Base-by-base conservation (phyloP, 2,797 vertebrate species). In the Acanthurus leucopareius region DNA sequence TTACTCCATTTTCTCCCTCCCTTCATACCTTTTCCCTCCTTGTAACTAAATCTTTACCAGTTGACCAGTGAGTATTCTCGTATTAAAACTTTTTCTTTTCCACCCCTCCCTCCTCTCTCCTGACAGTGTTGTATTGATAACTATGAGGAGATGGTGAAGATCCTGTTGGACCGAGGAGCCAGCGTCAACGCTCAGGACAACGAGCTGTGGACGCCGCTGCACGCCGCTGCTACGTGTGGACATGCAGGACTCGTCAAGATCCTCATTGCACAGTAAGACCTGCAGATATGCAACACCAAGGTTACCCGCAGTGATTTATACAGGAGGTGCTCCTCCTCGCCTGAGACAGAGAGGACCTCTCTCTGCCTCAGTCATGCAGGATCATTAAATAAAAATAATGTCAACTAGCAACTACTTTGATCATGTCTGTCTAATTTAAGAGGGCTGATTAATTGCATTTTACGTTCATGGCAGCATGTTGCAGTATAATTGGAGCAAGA, bases 61-160 rank as follows among this genome's bases (percentile, higher is more conserved):
- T 64, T 57, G 4, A 47, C n/a, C n/a, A n/a, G 44, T 16, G 51
- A 60, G 11, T 57, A 19, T 56, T 35, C 44, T 5, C 57, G 22
- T 49, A 51, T 60, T 20, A 58, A 48, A 1, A n/a, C 52, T 0
- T 68, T 7, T 16, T 54, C 14, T 35, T 54, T 7, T 4, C 7
- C 11, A 15, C 28, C 20, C 10, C 7, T 17, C 17, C 17, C 14
- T 10, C 38, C 64, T 48, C 8, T 77, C 28, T 58, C n/a, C 13
- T 14, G 13, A 10, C 90, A 99, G 98, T 99, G 98, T 94, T 99
- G 98, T 79, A 99, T 99, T 58, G 98, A 99, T 94, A 99, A 99
- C 95, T 99, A 97, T 45, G 97, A 99, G 90, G 98, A 98, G 79
- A 97, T 99, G 83, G 98, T 99, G 78, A 97, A 96, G 92, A 94